Base-by-base conservation (phyloP, 2,888 invertebrate species). In the Sminthurinus aureus region DNA sequence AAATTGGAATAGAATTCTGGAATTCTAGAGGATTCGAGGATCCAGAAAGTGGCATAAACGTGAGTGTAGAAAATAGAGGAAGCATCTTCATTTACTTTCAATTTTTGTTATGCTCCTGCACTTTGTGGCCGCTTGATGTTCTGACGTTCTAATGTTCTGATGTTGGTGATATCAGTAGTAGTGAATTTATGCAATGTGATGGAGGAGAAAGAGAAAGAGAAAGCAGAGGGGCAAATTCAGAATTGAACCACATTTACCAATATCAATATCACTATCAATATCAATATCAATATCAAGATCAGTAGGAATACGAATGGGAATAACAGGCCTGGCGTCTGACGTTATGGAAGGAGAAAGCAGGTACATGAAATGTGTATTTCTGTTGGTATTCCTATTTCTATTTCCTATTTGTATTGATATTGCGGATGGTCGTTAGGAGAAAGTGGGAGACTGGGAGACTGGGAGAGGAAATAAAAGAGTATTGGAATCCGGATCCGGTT, bases 401-500 rank as follows among this genome's bases (percentile, higher is more conserved):
- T n/a, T n/a, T n/a, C n/a, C n/a, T n/a, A n/a, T n/a, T n/a, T n/a
- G n/a, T n/a, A n/a, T n/a, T n/a, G n/a, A n/a, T n/a, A n/a, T n/a
- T n/a, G n/a, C n/a, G n/a, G n/a, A n/a, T 38, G 24, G 38, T 24
- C n/a, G 74, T 51, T 38, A 69, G 24, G 50, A 20, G 18, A 22
- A 52, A 76, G 20, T 26, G 75, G 75, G 4, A 75, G 3, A 26
- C 26, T 66, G 38, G 38, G 38, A 38, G 1, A 38, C 38, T 1
- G 38, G 38, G 38, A 38, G 38, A 38, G 38, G 38, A 38, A 38
- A 38, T 38, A 38, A 50, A 26, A 79, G 69, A 50, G 18, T 67
- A 66, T 24, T 79, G 79, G 66, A 22, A 52, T 77, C 15, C 24
- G 69, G 77, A 79, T 69, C 69, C 11, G 1, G 38, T 4, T 38